These are phyloP conservation scores for mouse (Mus musculus) DNA, from an alignment of 2,113 vertebrate species.

Conservation along the genomic window GRCm39 chr15:91980001-91980500, in stretches of 20 bases:
- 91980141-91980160: background rate
- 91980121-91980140: background rate
- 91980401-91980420: background rate
- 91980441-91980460: background rate
- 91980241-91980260: background rate
- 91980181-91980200: background rate
- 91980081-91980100: background rate
- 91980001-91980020: background rate
- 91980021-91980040: background rate
- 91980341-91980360: background rate
- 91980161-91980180: background rate
- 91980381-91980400: background rate
- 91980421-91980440: background rate
- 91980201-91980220: background rate
- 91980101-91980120: background rate
- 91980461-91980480: background rate
- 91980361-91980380: background rate
- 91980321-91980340: background rate
- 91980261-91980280: background rate
- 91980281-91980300: background rate
- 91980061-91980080: background rate
- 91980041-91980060: conserved; percentile 5
- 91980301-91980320: background rate
- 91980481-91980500: background rate
- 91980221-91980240: background rate